phyloP scores from a whole-genome alignment of 2,113 vertebrate genomes.

The Silurus glanis region DNA sequence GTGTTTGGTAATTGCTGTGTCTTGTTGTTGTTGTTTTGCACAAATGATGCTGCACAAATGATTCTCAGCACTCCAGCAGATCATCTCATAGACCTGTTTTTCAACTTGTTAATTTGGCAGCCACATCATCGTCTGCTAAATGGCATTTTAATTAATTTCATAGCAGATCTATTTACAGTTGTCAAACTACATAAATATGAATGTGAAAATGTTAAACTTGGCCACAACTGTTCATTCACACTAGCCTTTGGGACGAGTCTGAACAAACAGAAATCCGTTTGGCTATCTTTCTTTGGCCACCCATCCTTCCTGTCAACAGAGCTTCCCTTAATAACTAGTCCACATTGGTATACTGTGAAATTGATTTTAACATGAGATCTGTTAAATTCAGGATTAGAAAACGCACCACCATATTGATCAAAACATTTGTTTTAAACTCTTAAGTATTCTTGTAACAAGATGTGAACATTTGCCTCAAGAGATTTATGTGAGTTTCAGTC shows the following conservation, averaged over 20 bases:
- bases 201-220: not conserved
- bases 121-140: not conserved
- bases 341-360: not conserved
- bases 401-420: not conserved
- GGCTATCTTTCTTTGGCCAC: not conserved
- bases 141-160: not conserved
- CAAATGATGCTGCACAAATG: not conserved
- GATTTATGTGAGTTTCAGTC: not conserved
- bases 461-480: not conserved
- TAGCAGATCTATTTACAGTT: not conserved
- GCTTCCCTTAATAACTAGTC: not conserved
- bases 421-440: not conserved
- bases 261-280: not conserved
- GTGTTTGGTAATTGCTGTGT: not conserved
- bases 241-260: not conserved
- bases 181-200: not conserved
- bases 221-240: slow-evolving; percentile 9
- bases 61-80: not conserved
- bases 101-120: not conserved
- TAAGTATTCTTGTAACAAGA: slow-evolving; percentile 21
- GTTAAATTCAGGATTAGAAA: not conserved
- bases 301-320: not conserved
- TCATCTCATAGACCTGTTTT: not conserved
- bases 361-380: not conserved
- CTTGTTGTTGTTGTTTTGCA: slow-evolving; percentile 5